A percentile compares a stretch with the other conserved stretches of the same genome.
Evolutionary conservation across 2,888 invertebrate species (phyloP).

Genomic region (Siphlonurus alternatus): DNA sequence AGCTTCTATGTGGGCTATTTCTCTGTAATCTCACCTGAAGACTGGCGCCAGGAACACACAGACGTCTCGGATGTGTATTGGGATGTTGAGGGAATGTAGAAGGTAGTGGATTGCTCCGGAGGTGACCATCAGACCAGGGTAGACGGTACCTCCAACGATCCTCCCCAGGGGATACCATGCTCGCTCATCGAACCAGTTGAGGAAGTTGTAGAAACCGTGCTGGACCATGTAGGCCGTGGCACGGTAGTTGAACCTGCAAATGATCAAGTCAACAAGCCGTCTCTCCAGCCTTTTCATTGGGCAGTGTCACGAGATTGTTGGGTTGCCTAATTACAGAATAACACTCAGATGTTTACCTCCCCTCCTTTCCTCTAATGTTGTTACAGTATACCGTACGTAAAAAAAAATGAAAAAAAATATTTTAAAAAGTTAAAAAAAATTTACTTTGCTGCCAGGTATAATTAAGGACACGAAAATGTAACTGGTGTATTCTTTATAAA

Average conservation of each 20-base stretch:
- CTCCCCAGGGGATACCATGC: constrained; percentile 99
- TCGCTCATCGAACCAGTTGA: constrained; percentile 99
- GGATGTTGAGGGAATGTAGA: constrained; percentile 81
- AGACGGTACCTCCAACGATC: constrained; percentile 98
- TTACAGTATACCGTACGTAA: neutral
- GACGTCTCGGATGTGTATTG: constrained; percentile 94
- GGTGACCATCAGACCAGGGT: constrained; percentile 98
- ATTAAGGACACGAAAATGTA: too few species aligned
- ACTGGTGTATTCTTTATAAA: too few species aligned
- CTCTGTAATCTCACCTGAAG: constrained; percentile 48
- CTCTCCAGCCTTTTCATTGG: too few species aligned
- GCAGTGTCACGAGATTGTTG: too few species aligned
- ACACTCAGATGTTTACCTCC: too few species aligned
- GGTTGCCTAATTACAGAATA: too few species aligned
- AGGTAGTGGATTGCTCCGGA: constrained; percentile 94
- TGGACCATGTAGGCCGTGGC: constrained; percentile 98
- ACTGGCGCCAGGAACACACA: constrained; percentile 98
- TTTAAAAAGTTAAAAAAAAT: neutral
- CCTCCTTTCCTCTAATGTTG: too few species aligned
- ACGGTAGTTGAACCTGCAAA: constrained; percentile 91
- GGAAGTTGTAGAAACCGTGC: constrained; percentile 97
- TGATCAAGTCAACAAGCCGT: constrained; percentile 9
- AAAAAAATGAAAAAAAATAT: neutral
- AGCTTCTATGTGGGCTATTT: too few species aligned
- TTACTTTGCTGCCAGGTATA: neutral